phyloP scores from a whole-genome alignment of 2,888 invertebrate genomes.

The Lapara coniferarum region DNA sequence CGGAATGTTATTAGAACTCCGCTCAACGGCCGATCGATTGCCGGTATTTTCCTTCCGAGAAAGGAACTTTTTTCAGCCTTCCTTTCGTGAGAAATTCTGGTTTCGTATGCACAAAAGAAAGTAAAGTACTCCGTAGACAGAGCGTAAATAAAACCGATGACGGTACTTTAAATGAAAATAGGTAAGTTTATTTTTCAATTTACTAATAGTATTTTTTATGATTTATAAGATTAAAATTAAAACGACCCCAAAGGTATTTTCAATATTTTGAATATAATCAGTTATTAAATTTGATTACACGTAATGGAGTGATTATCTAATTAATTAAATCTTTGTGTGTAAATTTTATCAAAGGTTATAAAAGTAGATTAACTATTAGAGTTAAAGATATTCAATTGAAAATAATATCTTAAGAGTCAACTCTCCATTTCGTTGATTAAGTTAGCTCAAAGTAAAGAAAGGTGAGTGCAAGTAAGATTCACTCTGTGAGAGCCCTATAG shows the following conservation, averaged over 20 bases:
- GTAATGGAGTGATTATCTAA: neutral
- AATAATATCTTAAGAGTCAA: neutral
- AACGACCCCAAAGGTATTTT: neutral
- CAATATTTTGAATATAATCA: neutral
- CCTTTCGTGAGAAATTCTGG: constrained; percentile 7
- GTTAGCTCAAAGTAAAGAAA: neutral
- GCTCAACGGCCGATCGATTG: constrained; percentile 63
- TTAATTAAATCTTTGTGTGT: neutral
- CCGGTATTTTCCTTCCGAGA: constrained; percentile 16
- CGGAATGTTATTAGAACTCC: constrained; percentile 77
- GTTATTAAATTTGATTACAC: neutral
- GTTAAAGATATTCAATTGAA: neutral
- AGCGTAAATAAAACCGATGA: constrained; percentile 1
- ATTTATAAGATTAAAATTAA: constrained; percentile 11
- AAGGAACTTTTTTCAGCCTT: constrained; percentile 15
- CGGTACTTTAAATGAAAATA: neutral
- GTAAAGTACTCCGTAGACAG: constrained; percentile 12
- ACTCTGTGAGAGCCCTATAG: too few species aligned
- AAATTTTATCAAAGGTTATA: constrained; percentile 1
- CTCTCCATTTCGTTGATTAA: constrained; percentile 7
- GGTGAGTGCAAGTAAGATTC: neutral
- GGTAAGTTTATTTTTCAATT: neutral
- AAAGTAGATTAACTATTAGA: neutral
- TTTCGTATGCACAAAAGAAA: constrained; percentile 21
- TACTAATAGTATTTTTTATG: neutral